Conservation (phyloP, 2,797 vertebrate genomes). For the Anomalospiza imberbis region DNA sequence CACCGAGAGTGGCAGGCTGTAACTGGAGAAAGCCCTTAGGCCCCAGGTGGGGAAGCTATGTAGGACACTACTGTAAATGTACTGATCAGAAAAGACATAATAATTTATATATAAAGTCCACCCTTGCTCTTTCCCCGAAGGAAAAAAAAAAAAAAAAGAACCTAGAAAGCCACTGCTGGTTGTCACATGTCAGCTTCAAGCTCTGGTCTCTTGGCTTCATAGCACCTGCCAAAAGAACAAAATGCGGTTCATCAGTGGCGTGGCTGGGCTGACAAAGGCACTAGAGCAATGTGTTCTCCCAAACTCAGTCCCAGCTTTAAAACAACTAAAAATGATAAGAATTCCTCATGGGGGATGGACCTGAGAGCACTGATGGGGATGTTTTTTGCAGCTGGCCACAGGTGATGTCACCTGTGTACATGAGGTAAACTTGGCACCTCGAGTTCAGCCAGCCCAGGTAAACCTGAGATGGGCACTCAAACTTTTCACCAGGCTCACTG, state of each 20-base stretch:
- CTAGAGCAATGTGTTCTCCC: background rate
- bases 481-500: background rate
- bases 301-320: background rate
- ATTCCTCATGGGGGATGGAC: background rate
- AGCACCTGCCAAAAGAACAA: constrained; percentile 42
- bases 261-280: background rate
- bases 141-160: background rate
- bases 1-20: background rate
- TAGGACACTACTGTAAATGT: background rate
- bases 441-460: background rate
- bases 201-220: constrained; percentile 17
- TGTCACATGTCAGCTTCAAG: background rate
- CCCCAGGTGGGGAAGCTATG: background rate
- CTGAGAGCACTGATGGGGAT: background rate
- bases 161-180: background rate
- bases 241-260: background rate
- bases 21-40: background rate
- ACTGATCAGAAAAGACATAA: constrained; percentile 5
- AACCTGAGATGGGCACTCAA: background rate
- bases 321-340: background rate
- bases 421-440: background rate
- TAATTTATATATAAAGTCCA: constrained; percentile 46
- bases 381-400: background rate
- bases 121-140: background rate
- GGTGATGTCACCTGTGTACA: background rate